These are phyloP conservation scores for Drosophila orosa DNA, from an alignment of 1,140 invertebrate genomes.

Conservation along the genomic window DNA sequence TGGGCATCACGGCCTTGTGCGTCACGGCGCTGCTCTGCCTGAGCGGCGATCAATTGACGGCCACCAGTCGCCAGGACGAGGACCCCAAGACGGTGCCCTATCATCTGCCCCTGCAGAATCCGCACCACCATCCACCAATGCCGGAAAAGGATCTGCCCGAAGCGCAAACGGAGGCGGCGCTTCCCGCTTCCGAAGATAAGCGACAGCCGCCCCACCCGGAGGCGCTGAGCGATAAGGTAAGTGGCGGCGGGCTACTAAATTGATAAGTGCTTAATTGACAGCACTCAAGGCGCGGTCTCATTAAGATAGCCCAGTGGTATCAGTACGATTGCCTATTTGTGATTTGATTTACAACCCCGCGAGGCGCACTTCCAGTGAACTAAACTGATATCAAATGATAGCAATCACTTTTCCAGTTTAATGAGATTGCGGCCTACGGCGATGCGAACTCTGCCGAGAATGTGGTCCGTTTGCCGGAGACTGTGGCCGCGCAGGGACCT, in stretches of 20 bases:
- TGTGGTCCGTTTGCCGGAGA: slow-evolving; percentile 58
- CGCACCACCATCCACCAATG: slow-evolving; percentile 52
- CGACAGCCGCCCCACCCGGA: slow-evolving; percentile 5
- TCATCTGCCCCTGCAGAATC: slow-evolving; percentile 47
- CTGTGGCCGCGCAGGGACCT: slow-evolving; percentile 15
- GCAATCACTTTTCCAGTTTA: slow-evolving; percentile 35
- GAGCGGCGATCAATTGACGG: slow-evolving; percentile 65
- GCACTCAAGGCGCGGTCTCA: not conserved
- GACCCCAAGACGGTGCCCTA: slow-evolving; percentile 41
- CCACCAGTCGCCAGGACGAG: slow-evolving; percentile 40
- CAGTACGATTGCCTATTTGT: slow-evolving; percentile 11
- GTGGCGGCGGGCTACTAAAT: not conserved
- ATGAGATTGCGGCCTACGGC: slow-evolving; percentile 41
- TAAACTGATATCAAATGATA: not conserved
- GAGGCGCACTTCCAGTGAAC: slow-evolving; percentile 3
- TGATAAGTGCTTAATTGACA: slow-evolving; percentile 21
- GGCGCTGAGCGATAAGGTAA: slow-evolving; percentile 57
- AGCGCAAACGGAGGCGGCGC: slow-evolving; percentile 13
- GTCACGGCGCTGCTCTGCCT: slow-evolving; percentile 69
- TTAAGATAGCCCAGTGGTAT: slow-evolving; percentile 25
- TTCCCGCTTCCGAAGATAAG: slow-evolving; percentile 24
- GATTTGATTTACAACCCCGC: slow-evolving; percentile 27
- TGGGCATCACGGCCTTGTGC: slow-evolving; percentile 83
- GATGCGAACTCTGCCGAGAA: slow-evolving; percentile 61
- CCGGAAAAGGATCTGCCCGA: slow-evolving; percentile 22